These are phyloP conservation scores for Megalopta genalis DNA, from an alignment of 1,140 invertebrate genomes.

Conservation along the genomic window DNA sequence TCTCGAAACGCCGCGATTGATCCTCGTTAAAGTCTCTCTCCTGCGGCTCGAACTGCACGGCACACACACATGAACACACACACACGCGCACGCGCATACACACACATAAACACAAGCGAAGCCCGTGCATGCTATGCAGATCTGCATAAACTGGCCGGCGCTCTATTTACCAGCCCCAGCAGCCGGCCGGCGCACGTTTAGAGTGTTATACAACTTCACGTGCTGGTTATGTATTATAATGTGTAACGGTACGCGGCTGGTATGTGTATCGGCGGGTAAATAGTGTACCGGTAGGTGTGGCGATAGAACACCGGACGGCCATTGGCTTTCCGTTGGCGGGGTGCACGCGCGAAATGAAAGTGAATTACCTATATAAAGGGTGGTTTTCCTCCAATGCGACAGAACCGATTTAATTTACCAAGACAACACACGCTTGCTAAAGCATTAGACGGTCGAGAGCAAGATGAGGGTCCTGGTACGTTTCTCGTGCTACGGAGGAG, in stretches of 20 bases:
- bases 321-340: conserved; percentile 75
- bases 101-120: no score
- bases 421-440: conserved; percentile 59
- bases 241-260: conserved; percentile 52
- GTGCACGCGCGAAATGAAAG: conserved; percentile 77
- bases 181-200: conserved; percentile 59
- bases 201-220: conserved; percentile 72
- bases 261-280: conserved; percentile 66
- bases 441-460: conserved; percentile 65
- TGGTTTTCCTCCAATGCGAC: conserved; percentile 71
- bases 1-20: conserved; percentile 18
- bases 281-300: conserved; percentile 77
- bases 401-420: conserved; percentile 72
- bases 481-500: no score
- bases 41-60: conserved; percentile 10
- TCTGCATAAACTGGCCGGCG: conserved; percentile 54
- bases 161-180: conserved; percentile 57
- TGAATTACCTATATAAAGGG: conserved; percentile 81
- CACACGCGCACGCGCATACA: no score
- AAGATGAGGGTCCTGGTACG: conserved; percentile 77
- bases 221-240: conserved; percentile 73
- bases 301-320: conserved; percentile 65
- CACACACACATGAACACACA: background rate
- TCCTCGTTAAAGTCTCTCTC: conserved; percentile 39
- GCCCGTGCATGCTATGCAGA: background rate